These are phyloP conservation scores for Sebastes baramenuke DNA, from an alignment of 2,797 vertebrate species.

Conservation along the genomic window DNA sequence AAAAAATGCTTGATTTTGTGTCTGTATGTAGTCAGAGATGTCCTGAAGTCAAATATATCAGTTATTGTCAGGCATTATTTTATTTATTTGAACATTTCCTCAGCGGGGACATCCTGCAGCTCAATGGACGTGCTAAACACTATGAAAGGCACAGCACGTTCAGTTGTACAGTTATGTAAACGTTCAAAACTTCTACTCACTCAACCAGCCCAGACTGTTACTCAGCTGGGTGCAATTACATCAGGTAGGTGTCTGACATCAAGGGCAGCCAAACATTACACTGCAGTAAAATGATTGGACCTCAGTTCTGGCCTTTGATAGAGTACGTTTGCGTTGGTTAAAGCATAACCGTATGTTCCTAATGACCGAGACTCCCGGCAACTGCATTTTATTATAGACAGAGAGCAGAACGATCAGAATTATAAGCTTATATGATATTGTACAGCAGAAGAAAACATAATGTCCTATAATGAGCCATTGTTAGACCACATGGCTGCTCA, in stretches of 20 bases:
- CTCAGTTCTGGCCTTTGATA: neutral
- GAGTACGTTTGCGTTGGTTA: neutral
- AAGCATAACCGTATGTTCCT: neutral
- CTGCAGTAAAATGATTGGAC: neutral
- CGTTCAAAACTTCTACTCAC: neutral
- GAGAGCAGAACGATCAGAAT: too few relatives aligned
- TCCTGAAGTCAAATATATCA: too few relatives aligned
- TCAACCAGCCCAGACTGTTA: neutral
- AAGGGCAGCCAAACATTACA: neutral
- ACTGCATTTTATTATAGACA: too few relatives aligned
- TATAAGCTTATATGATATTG: too few relatives aligned
- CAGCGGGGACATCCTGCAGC: neutral
- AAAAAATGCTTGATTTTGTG: too few relatives aligned
- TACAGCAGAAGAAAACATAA: too few relatives aligned
- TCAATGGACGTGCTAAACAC: neutral
- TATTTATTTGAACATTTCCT: too few relatives aligned
- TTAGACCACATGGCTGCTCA: too few relatives aligned
- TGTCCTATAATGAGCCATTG: neutral
- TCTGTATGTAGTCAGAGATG: too few relatives aligned
- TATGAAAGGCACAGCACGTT: neutral
- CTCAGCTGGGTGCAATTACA: neutral
- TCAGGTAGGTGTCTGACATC: constrained; percentile 6
- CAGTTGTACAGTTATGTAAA: neutral
- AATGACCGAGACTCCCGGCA: neutral
- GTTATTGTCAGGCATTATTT: too few relatives aligned